phyloP scores from a whole-genome alignment of 2,113 vertebrate species.

The Lophius piscatorius region DNA sequence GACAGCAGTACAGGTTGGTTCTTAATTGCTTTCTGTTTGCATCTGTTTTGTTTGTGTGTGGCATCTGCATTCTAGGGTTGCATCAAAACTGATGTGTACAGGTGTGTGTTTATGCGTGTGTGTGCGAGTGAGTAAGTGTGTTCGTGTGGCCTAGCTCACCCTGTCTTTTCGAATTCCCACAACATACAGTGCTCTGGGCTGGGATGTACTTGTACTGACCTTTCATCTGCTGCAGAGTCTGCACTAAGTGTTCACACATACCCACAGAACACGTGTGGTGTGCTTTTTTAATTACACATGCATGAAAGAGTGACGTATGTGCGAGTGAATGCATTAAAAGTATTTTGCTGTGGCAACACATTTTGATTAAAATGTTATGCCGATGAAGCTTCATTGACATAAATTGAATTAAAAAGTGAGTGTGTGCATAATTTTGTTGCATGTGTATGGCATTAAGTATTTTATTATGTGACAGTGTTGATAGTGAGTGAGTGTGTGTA shows the following conservation, averaged over 20 bases:
- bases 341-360: background rate
- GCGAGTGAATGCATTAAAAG: background rate
- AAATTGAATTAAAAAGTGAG: slow-evolving; percentile 17
- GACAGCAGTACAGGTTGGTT: background rate
- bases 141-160: background rate
- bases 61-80: slow-evolving; percentile 30
- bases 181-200: slow-evolving; percentile 31
- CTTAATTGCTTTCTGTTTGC: slow-evolving; percentile 13
- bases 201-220: slow-evolving; percentile 55
- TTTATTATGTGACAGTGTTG: slow-evolving; percentile 3
- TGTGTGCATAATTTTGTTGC: slow-evolving; percentile 18
- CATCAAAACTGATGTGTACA: background rate
- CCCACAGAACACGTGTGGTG: background rate
- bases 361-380: slow-evolving; percentile 4
- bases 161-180: slow-evolving; percentile 44
- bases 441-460: slow-evolving; percentile 25
- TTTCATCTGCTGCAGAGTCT: slow-evolving; percentile 47
- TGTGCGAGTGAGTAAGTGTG: background rate
- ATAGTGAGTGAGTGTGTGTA: background rate
- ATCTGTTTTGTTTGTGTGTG: slow-evolving; percentile 7
- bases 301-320: background rate
- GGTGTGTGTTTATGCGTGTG: background rate
- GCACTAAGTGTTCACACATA: slow-evolving; percentile 1
- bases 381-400: slow-evolving; percentile 9
- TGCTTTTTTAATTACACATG: slow-evolving; percentile 28